A percentile compares a stretch with the other conserved stretches of the same genome.
Conservation (phyloP, 2,113 vertebrate genomes). For the Hemicordylus capensis region DNA sequence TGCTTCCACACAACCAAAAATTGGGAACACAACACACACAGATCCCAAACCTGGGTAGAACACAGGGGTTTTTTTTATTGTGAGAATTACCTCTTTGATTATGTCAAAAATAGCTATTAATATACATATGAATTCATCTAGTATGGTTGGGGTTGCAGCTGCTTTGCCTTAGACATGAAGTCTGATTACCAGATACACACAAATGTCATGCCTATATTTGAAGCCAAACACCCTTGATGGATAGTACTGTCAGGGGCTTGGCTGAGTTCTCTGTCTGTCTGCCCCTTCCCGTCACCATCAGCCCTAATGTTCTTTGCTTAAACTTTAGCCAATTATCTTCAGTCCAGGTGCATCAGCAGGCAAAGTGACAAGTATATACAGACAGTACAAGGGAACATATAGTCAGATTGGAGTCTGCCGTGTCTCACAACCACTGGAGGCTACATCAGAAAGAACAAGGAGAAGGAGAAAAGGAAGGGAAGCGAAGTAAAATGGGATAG, state of each 20-base stretch:
- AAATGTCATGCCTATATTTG: not conserved
- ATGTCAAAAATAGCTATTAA: not conserved
- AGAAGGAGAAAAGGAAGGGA: too few relatives aligned
- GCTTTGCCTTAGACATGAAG: not conserved
- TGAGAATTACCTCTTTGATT: too few relatives aligned
- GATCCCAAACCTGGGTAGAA: too few relatives aligned
- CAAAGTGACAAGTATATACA: not conserved
- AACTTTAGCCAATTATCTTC: slow-evolving; percentile 20
- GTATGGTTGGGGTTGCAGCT: not conserved
- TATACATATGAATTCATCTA: not conserved
- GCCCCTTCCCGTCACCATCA: slow-evolving; percentile 14
- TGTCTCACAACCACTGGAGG: slow-evolving; percentile 9
- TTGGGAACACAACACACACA: too few relatives aligned
- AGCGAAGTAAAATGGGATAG: not conserved
- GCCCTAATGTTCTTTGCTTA: slow-evolving; percentile 5
- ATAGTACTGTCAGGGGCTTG: slow-evolving; percentile 2
- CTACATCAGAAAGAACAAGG: not conserved
- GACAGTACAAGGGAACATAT: slow-evolving; percentile 14
- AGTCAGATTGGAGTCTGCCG: slow-evolving; percentile 13
- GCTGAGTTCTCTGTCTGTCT: slow-evolving; percentile 6
- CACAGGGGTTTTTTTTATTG: too few relatives aligned
- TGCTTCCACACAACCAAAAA: too few relatives aligned
- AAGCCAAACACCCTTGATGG: not conserved
- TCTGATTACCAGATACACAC: not conserved
- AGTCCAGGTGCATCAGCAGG: slow-evolving; percentile 32